phyloP scores from a whole-genome alignment of 2,888 invertebrate species.

The Aplocera efformata region DNA sequence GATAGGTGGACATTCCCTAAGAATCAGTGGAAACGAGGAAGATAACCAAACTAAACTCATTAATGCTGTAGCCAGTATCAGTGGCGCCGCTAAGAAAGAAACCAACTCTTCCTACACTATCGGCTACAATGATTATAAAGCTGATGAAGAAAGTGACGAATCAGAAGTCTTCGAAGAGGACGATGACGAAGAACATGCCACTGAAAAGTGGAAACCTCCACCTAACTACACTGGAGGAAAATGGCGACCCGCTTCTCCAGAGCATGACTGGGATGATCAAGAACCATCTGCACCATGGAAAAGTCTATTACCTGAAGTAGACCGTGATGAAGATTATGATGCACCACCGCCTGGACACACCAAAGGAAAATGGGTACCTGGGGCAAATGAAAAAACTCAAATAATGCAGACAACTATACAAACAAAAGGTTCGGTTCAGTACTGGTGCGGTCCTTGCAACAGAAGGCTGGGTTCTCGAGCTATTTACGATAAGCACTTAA shows the following conservation, averaged over 20 bases:
- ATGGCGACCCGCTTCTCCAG: slow-evolving; percentile 70
- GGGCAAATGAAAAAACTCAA: slow-evolving; percentile 76
- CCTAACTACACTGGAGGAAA: slow-evolving; percentile 71
- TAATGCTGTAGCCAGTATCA: slow-evolving; percentile 83
- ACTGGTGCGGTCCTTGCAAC: slow-evolving; percentile 91
- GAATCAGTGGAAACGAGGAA: slow-evolving; percentile 77
- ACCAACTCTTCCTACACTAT: slow-evolving; percentile 60
- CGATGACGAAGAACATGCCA: slow-evolving; percentile 80
- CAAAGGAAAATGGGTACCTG: slow-evolving; percentile 91
- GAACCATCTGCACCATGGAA: slow-evolving; percentile 84
- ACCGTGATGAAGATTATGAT: slow-evolving; percentile 73
- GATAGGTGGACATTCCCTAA: slow-evolving; percentile 81
- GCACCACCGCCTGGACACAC: slow-evolving; percentile 86
- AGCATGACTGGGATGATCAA: slow-evolving; percentile 79
- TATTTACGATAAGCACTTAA: slow-evolving; percentile 88
- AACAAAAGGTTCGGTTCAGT: slow-evolving; percentile 80
- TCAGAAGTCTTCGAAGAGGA: slow-evolving; percentile 82
- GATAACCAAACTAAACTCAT: slow-evolving; percentile 82
- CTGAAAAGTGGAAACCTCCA: slow-evolving; percentile 88
- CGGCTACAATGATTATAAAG: slow-evolving; percentile 62
- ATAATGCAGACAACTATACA: slow-evolving; percentile 76
- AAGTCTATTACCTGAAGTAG: slow-evolving; percentile 59
- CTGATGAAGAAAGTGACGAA: slow-evolving; percentile 72
- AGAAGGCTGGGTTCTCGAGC: slow-evolving; percentile 86
- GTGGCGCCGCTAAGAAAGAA: slow-evolving; percentile 78